Evolutionary conservation across 2,113 vertebrate genomes (phyloP).

Genomic region (Macroglossus sobrinus): DNA sequence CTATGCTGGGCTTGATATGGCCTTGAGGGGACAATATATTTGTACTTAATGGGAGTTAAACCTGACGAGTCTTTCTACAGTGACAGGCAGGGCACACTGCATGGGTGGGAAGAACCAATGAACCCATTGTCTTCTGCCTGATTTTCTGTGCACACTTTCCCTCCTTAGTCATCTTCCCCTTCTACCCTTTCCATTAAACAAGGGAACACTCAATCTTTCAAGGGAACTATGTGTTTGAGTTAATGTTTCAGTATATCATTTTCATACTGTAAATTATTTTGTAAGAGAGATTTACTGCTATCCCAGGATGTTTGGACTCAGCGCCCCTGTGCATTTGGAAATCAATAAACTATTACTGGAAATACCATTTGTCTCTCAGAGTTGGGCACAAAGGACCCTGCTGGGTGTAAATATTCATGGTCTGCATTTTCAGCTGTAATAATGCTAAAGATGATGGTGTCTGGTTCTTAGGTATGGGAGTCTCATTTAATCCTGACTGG

Average conservation of each 20-base stretch:
- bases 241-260: slow-evolving; percentile 66
- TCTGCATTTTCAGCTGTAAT: not conserved
- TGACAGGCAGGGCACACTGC: not conserved
- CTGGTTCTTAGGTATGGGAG: not conserved
- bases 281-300: slow-evolving; percentile 72
- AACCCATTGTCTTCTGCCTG: not conserved
- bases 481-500: not conserved
- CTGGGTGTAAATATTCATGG: slow-evolving; percentile 68
- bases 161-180: slow-evolving; percentile 48
- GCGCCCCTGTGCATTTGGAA: slow-evolving; percentile 75
- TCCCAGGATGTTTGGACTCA: slow-evolving; percentile 70
- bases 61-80: not conserved
- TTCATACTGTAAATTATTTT: slow-evolving; percentile 74
- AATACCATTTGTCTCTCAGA: slow-evolving; percentile 68
- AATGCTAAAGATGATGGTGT: not conserved
- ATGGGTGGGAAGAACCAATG: not conserved
- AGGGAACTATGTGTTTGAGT: slow-evolving; percentile 49
- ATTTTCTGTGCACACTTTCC: not conserved
- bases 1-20: not conserved
- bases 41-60: not conserved
- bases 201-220: slow-evolving; percentile 48
- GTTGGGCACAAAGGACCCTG: slow-evolving; percentile 67
- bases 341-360: slow-evolving; percentile 78
- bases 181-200: slow-evolving; percentile 48
- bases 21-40: not conserved